Percentiles rank a stretch among this genome's conserved stretches.
Conservation (phyloP, 2,797 vertebrate species). For the Decapterus maruadsi region DNA sequence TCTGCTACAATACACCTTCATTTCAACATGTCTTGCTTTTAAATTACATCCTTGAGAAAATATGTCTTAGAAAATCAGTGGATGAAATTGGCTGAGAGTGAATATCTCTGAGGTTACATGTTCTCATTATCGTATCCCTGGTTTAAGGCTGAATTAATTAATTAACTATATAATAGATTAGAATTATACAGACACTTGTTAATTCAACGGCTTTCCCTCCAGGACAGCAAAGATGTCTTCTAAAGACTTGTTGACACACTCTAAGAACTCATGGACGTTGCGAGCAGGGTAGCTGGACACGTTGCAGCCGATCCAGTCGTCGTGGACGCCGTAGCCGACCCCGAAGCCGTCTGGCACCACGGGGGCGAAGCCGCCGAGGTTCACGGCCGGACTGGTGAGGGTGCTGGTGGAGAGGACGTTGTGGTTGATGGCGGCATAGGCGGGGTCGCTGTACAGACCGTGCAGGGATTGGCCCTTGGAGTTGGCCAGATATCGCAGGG, state of each 20-base stretch:
- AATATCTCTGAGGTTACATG: neutral
- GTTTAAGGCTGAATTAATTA: neutral
- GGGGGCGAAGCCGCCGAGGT: constrained; percentile 93
- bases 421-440: constrained; percentile 92
- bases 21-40: neutral
- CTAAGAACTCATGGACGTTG: constrained; percentile 90
- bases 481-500: constrained; percentile 87
- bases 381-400: constrained; percentile 90
- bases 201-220: constrained; percentile 87
- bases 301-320: constrained; percentile 94
- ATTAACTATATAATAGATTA: too few relatives aligned
- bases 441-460: constrained; percentile 90
- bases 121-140: neutral
- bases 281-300: constrained; percentile 92
- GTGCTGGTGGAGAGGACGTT: constrained; percentile 99
- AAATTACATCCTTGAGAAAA: neutral
- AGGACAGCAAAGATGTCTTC: constrained; percentile 93
- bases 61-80: neutral
- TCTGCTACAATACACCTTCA: neutral
- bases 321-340: constrained; percentile 91
- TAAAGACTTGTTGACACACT: constrained; percentile 91
- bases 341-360: constrained; percentile 96
- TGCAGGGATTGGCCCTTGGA: constrained; percentile 85
- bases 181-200: neutral
- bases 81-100: neutral